Conservation (phyloP, 2,113 vertebrate genomes). For the Osmerus mordax region DNA sequence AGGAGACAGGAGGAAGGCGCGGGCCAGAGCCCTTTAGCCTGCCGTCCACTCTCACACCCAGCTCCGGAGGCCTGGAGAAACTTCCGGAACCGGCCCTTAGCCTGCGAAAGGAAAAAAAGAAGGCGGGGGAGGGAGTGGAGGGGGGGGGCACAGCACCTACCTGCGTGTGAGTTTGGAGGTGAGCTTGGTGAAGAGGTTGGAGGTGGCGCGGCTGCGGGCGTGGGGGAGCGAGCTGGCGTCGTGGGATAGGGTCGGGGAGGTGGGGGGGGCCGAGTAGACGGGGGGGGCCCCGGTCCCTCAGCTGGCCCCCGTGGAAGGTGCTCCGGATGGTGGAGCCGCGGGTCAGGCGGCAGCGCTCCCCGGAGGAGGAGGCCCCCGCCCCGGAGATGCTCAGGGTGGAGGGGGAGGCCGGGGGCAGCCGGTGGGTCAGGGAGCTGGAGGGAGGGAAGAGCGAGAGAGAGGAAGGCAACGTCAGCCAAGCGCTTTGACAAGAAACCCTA, state of each 20-base stretch:
- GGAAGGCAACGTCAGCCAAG: too few species aligned
- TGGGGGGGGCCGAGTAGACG: constrained; percentile 82
- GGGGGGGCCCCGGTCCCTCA: constrained; percentile 81
- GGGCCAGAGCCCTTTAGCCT: not conserved
- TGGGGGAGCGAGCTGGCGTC: constrained; percentile 77
- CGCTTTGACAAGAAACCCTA: too few species aligned
- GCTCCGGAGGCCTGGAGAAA: too few species aligned
- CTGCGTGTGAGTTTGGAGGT: constrained; percentile 94
- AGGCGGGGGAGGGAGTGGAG: not conserved
- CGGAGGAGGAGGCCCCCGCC: constrained; percentile 73
- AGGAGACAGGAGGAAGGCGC: constrained; percentile 37
- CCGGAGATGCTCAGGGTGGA: constrained; percentile 84
- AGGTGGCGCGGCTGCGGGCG: constrained; percentile 82
- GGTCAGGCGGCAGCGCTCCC: constrained; percentile 84
- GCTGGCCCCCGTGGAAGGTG: constrained; percentile 91
- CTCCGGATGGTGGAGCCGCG: constrained; percentile 87
- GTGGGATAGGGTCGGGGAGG: constrained; percentile 84
- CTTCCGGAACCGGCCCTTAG: too few species aligned
- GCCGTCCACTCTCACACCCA: too few species aligned
- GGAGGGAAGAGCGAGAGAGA: not conserved
- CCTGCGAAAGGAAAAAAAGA: too few species aligned
- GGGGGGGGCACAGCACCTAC: constrained; percentile 56
- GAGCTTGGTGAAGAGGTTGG: constrained; percentile 94
- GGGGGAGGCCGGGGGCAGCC: constrained; percentile 75
- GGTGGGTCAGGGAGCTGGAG: constrained; percentile 77